phyloP scores from a whole-genome alignment of 2,888 invertebrate species.

The Biston betularia region DNA sequence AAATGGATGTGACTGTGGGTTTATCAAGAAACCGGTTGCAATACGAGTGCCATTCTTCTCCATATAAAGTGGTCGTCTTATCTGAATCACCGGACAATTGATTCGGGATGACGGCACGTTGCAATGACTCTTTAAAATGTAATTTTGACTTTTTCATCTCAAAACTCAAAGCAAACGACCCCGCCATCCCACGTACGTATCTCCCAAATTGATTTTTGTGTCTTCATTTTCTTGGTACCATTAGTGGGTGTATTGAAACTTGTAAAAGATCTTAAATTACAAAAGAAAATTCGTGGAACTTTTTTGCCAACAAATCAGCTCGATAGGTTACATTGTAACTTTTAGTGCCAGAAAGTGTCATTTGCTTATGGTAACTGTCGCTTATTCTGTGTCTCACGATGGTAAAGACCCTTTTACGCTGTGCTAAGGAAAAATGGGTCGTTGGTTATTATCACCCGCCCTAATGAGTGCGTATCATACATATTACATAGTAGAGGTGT shows the following conservation, averaged over 20 bases:
- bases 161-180: slow-evolving; percentile 11
- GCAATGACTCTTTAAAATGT: slow-evolving; percentile 11
- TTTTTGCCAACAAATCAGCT: not conserved
- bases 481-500: slow-evolving; percentile 28
- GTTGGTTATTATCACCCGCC: slow-evolving; percentile 29
- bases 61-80: slow-evolving; percentile 4
- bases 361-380: not conserved
- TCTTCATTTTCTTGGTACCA: not conserved
- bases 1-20: slow-evolving; percentile 6
- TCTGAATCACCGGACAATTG: slow-evolving; percentile 29
- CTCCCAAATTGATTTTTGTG: slow-evolving; percentile 10
- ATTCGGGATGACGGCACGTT: slow-evolving; percentile 15
- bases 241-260: not conserved
- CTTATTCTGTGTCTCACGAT: not conserved
- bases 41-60: not conserved
- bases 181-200: slow-evolving; percentile 9
- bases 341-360: too few relatives aligned
- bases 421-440: slow-evolving; percentile 31
- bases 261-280: not conserved
- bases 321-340: too few relatives aligned
- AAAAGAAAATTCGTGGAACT: not conserved
- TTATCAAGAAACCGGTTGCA: slow-evolving; percentile 9
- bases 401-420: slow-evolving; percentile 7
- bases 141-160: slow-evolving; percentile 15
- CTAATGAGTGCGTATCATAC: slow-evolving; percentile 35